Base-by-base conservation (phyloP, 2,797 vertebrate species). In the Pangasius macronema region DNA sequence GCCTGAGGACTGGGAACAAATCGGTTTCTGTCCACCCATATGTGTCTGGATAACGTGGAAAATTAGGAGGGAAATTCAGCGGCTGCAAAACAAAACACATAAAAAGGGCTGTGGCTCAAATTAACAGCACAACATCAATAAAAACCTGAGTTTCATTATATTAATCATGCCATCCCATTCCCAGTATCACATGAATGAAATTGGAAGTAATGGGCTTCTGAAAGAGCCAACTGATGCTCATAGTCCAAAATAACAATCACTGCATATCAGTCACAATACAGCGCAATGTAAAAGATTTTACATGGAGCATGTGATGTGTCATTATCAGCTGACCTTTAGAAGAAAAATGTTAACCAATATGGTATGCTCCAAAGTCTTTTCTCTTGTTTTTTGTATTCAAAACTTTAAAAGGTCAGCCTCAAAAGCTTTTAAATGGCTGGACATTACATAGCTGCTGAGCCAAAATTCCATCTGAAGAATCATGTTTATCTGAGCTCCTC, bases 321-420 rank as follows among this genome's bases (percentile, higher is more conserved):
- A 88, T 88, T 89, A 70, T 91, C 90, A 91, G 89, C 83, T 92
- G 91, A 92, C 89, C 85, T 65, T 89, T 79, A 85, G 88, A 90
- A 61, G 88, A 86, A 82, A 67, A 77, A 53, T 67, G 81, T 30
- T 20, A 67, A 30, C 42, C 61, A 63, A 3, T 42, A 24, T 42
- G 36, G 57, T 13, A 67, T 13, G 42, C 81, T 30, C 81, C 57
- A 46, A 65, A 53, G 63, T 67, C 11, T 46, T 22, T 51, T 49
- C 7, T 49, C 24, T 83, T 51, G 61, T 53, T 53, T 82, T 82
- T 7, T 49, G 20, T 53, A 33, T 53, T 53, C 30, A 53, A 68
- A 68, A 68, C 30, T 53, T 83, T 20, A 33, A 83, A 83, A 83
- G 63, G 82, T 83, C 82, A 83, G 63, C 11, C n/a, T 83, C 10